A percentile compares a stretch with the other conserved stretches of the same genome.
Conservation (phyloP, 1,140 invertebrate genomes). For the Drosophila saltans region DNA sequence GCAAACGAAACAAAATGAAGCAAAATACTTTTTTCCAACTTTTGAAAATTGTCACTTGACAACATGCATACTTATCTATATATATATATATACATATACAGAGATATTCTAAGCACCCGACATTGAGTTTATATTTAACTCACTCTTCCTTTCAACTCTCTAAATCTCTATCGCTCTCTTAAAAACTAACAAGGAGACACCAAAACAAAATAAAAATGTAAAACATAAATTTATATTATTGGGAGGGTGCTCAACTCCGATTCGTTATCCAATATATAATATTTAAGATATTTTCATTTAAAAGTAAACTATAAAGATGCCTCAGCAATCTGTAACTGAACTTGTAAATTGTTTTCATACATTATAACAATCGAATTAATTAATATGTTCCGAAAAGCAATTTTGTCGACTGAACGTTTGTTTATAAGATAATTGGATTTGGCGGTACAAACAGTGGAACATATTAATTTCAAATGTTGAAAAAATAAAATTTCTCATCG, state of each 20-base stretch:
- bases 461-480: no score
- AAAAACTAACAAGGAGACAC: not conserved
- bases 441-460: no score
- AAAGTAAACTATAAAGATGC: no score
- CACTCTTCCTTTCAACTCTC: not conserved
- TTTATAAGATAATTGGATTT: no score
- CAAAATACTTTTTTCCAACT: constrained; percentile 42
- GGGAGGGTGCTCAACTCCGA: not conserved
- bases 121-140: constrained; percentile 5
- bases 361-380: no score
- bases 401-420: no score
- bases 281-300: no score
- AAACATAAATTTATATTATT: constrained; percentile 1
- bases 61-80: constrained; percentile 42
- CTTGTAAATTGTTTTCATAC: no score
- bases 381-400: no score
- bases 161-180: not conserved
- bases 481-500: no score
- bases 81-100: constrained; percentile 26
- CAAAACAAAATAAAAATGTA: not conserved
- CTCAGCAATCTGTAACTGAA: no score
- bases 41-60: constrained; percentile 39
- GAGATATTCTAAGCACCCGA: constrained; percentile 9
- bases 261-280: not conserved
- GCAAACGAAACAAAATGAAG: constrained; percentile 30